These are phyloP conservation scores for Drosophila hydei DNA, from an alignment of 1,140 invertebrate genomes.

Conservation along the genomic window DNA sequence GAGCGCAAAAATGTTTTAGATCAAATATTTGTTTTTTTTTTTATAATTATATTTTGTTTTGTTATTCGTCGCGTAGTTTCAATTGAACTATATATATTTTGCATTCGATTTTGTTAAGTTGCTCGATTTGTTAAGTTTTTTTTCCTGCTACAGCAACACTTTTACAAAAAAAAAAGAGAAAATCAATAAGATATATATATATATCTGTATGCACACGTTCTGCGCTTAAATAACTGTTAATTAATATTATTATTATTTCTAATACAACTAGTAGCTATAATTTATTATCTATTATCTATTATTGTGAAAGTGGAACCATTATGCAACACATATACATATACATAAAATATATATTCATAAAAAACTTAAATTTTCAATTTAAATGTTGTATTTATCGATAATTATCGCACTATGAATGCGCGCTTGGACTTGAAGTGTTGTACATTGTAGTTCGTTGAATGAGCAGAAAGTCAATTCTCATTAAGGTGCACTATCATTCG, in stretches of 20 bases:
- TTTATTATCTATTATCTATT: conserved; percentile 70
- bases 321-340: conserved; percentile 52
- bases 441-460: not conserved
- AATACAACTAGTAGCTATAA: conserved; percentile 65
- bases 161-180: not conserved
- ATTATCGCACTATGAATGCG: conserved; percentile 1
- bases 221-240: conserved; percentile 75
- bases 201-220: conserved; percentile 26
- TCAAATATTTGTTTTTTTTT: conserved; percentile 47
- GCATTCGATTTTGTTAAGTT: conserved; percentile 11
- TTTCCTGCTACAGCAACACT: conserved; percentile 3
- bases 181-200: not conserved
- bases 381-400: conserved; percentile 24
- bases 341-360: conserved; percentile 53
- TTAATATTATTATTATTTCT: conserved; percentile 73
- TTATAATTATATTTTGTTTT: conserved; percentile 40
- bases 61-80: conserved; percentile 8
- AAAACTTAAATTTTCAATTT: conserved; percentile 25
- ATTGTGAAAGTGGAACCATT: conserved; percentile 60
- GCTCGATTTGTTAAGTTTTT: conserved; percentile 48
- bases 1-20: conserved; percentile 35
- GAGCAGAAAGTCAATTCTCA: not conserved
- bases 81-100: conserved; percentile 22
- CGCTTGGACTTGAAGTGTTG: not conserved
- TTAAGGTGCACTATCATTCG: not conserved